Evolutionary conservation across 2,113 vertebrate species (phyloP).

Genomic region (Campylomormyrus tamandua): DNA sequence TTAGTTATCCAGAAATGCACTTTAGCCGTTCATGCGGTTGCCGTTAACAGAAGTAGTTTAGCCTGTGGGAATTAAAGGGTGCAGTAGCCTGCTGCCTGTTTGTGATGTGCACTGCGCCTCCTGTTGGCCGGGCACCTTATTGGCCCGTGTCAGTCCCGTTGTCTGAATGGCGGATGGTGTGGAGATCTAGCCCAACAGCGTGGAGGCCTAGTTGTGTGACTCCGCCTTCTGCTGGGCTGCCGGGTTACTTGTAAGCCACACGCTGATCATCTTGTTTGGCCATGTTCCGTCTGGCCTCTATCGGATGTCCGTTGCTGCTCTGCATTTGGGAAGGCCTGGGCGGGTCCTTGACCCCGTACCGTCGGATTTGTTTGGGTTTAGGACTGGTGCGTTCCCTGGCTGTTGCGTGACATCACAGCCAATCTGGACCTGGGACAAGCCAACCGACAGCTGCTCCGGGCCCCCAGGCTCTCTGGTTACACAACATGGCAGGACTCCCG

Average conservation of each 20-base stretch:
- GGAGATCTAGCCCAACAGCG: background rate
- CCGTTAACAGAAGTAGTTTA: background rate
- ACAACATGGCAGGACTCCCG: slow-evolving; percentile 42
- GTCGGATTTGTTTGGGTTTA: background rate
- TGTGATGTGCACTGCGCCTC: background rate
- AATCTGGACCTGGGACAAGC: slow-evolving; percentile 52
- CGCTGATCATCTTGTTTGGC: background rate
- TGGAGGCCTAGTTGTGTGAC: background rate
- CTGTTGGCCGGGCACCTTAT: background rate
- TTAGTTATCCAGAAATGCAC: background rate
- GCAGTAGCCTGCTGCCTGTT: background rate
- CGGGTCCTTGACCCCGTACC: background rate
- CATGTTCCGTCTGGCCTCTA: background rate
- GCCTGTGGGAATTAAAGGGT: background rate
- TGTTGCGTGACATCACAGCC: slow-evolving; percentile 64
- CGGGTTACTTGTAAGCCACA: background rate
- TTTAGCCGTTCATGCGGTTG: background rate
- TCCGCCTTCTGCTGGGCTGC: background rate
- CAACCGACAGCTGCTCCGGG: slow-evolving; percentile 55
- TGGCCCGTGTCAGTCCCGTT: background rate
- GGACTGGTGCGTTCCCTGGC: slow-evolving; percentile 44
- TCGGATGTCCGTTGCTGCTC: background rate
- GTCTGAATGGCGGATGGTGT: background rate
- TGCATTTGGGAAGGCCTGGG: background rate
- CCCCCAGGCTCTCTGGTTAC: slow-evolving; percentile 50